Percentiles rank a stretch among this genome's conserved stretches.
These are phyloP conservation scores for Chelonus formosanus DNA, from an alignment of 2,888 invertebrate species.

Conservation along the genomic window DNA sequence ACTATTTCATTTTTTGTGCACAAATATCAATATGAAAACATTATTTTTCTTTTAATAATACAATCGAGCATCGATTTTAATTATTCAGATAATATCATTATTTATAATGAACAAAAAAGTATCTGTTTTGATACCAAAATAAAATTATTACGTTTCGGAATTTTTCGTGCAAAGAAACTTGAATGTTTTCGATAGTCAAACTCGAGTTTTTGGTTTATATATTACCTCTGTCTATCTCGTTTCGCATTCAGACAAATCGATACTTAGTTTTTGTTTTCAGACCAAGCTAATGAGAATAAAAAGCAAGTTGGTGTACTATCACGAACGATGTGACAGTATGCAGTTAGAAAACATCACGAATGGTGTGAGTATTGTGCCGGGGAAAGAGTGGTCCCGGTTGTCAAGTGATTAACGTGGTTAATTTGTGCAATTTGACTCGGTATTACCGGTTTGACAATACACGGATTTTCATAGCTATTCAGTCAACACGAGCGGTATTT, in stretches of 20 bases:
- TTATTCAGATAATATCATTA: too few species aligned
- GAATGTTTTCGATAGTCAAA: too few species aligned
- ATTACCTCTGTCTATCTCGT: background rate
- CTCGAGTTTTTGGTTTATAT: background rate
- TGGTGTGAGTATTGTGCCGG: conserved; percentile 36
- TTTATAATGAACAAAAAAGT: too few species aligned
- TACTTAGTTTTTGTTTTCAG: conserved; percentile 6
- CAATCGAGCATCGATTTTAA: too few species aligned
- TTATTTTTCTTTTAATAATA: too few species aligned
- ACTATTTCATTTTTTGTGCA: too few species aligned
- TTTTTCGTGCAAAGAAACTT: background rate
- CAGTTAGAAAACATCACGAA: conserved; percentile 24
- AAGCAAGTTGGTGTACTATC: conserved; percentile 8
- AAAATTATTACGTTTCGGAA: too few species aligned
- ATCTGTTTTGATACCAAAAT: too few species aligned
- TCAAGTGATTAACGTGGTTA: conserved; percentile 59
- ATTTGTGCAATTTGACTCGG: conserved; percentile 59
- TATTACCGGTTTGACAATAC: conserved; percentile 40
- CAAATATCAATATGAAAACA: too few species aligned
- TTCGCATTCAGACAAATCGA: conserved; percentile 14
- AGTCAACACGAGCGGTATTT: too few species aligned
- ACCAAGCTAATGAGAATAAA: conserved; percentile 18
- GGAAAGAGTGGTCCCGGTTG: conserved; percentile 48
- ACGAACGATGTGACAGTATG: conserved; percentile 10
- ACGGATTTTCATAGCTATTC: too few species aligned